phyloP scores from a whole-genome alignment of 2,113 vertebrate genomes.

The Megalops atlanticus region DNA sequence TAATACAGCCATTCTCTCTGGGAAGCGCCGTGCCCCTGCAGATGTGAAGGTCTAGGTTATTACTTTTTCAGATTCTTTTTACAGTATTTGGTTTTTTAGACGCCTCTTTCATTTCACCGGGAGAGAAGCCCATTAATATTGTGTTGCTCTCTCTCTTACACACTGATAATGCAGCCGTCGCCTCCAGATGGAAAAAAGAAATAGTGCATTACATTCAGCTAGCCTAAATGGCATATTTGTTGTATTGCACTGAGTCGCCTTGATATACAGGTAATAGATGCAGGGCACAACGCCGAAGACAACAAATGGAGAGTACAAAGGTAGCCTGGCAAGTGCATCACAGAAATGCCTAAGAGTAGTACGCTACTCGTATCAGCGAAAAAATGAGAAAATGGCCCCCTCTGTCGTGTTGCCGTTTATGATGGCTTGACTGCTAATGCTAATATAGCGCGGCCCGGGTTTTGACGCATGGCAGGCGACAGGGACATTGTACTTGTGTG shows the following conservation, averaged over 20 bases:
- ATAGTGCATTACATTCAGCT: neutral
- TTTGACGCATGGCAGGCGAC: neutral
- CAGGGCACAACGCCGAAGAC: neutral
- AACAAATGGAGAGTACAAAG: neutral
- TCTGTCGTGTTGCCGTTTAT: neutral
- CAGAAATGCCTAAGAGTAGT: neutral
- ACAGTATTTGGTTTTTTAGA: constrained; percentile 6
- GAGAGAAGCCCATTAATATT: constrained; percentile 15
- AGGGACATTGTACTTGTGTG: neutral
- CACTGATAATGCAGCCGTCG: neutral
- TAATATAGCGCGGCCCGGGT: neutral
- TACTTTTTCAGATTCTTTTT: constrained; percentile 18
- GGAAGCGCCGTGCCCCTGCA: constrained; percentile 2
- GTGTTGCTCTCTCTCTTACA: neutral
- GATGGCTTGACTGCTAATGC: neutral
- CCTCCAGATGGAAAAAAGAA: neutral
- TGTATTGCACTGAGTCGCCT: neutral
- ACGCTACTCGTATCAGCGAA: neutral
- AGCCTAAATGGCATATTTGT: neutral
- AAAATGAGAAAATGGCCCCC: neutral
- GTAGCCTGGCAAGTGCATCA: neutral
- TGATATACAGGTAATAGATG: neutral
- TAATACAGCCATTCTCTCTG: constrained; percentile 3
- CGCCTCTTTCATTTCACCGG: constrained; percentile 10
- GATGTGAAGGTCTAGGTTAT: neutral